Conservation (phyloP, 1,140 invertebrate species). For the Calephelis virginiensis region DNA sequence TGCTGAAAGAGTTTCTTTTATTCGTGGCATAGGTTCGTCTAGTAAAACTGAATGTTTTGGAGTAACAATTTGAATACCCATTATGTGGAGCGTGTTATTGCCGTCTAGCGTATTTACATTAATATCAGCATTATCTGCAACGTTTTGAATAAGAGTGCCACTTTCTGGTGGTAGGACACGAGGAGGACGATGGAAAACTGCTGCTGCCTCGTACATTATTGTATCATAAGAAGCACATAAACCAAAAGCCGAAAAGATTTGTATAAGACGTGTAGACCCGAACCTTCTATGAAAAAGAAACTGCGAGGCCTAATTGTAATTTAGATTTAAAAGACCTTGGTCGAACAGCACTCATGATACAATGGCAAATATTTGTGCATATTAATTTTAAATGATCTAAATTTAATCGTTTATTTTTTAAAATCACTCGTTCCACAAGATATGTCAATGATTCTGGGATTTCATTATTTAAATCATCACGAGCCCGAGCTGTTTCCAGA, state of each 20-base stretch:
- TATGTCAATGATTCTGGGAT: constrained; percentile 45
- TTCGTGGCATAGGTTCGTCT: too few relatives aligned
- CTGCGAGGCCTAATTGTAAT: constrained; percentile 48
- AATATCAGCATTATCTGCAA: constrained; percentile 61
- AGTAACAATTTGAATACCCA: constrained; percentile 57
- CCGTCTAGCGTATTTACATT: constrained; percentile 62
- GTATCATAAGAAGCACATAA: constrained; percentile 50
- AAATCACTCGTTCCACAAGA: constrained; percentile 47
- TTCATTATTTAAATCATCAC: constrained; percentile 46
- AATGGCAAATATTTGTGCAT: constrained; percentile 49
- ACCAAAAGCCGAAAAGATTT: constrained; percentile 49
- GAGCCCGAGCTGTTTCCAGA: constrained; percentile 27
- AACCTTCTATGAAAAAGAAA: constrained; percentile 55
- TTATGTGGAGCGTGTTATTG: constrained; percentile 56
- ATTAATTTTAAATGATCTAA: constrained; percentile 48
- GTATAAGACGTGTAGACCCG: constrained; percentile 49
- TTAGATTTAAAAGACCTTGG: constrained; percentile 53
- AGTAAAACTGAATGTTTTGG: too few relatives aligned
- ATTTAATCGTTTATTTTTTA: constrained; percentile 42
- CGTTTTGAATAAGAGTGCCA: constrained; percentile 55
- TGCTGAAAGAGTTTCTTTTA: too few relatives aligned
- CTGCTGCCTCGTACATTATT: constrained; percentile 48
- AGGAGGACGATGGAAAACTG: constrained; percentile 51
- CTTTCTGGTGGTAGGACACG: constrained; percentile 51
- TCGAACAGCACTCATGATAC: constrained; percentile 58